Conservation (phyloP, 2,113 vertebrate genomes). For the Narcine bancroftii region DNA sequence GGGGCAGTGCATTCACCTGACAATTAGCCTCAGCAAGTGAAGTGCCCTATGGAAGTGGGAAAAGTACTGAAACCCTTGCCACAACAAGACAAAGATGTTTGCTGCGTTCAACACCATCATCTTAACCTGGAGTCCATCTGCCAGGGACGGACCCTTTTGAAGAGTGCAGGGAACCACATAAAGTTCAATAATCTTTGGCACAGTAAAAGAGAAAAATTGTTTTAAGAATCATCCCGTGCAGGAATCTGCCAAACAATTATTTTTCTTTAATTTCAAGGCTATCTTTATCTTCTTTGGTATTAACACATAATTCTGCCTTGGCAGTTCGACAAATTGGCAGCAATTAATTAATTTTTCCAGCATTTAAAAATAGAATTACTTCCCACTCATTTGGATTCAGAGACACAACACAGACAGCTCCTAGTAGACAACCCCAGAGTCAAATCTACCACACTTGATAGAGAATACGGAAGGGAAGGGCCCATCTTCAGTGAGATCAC, state of each 20-base stretch:
- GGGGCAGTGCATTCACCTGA: not conserved
- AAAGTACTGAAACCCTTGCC: not conserved
- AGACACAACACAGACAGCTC: not conserved
- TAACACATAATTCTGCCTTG: not conserved
- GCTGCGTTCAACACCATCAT: not conserved
- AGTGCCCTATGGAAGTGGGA: not conserved
- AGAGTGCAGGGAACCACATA: not conserved
- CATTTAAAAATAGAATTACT: not conserved
- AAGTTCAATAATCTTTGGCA: not conserved
- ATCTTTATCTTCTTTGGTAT: not conserved
- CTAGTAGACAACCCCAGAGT: not conserved
- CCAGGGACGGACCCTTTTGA: not conserved
- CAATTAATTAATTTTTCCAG: not conserved
- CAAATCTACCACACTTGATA: no score
- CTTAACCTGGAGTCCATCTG: not conserved
- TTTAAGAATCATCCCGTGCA: not conserved
- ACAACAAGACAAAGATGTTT: not conserved
- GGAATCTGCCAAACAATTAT: not conserved
- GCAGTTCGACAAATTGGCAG: not conserved
- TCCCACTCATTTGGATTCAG: not conserved
- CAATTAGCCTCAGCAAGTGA: not conserved
- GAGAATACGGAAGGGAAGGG: no score
- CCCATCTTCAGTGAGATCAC: no score
- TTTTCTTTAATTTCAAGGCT: constrained; percentile 1
- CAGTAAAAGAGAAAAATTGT: not conserved